phyloP scores from a whole-genome alignment of 2,888 invertebrate genomes.

The Drosophila setosimentum region DNA sequence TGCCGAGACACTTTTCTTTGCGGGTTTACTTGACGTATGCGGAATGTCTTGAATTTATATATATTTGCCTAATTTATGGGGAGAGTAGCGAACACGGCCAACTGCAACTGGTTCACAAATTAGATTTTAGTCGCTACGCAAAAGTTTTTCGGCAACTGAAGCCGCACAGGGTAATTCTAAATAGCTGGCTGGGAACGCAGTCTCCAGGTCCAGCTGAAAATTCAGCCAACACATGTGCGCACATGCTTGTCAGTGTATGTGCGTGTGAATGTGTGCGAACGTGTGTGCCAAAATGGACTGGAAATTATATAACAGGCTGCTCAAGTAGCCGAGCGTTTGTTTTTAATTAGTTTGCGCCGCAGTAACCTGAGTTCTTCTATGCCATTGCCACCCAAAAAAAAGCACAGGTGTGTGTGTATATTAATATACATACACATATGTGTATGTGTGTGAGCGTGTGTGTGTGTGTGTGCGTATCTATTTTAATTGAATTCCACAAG shows the following conservation, averaged over 20 bases:
- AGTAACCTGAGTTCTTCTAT: conserved; percentile 45
- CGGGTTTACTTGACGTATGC: conserved; percentile 32
- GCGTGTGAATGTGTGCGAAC: neutral
- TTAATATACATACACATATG: neutral
- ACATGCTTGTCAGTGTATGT: conserved; percentile 13
- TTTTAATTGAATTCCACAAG: conserved; percentile 74
- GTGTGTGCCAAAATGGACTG: conserved; percentile 29
- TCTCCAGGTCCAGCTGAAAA: conserved; percentile 38
- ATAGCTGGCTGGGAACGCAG: conserved; percentile 64
- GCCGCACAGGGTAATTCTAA: conserved; percentile 73
- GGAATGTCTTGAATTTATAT: conserved; percentile 21
- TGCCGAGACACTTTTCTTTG: neutral
- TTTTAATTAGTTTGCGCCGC: conserved; percentile 76
- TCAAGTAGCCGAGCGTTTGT: conserved; percentile 71
- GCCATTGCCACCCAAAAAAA: conserved; percentile 1
- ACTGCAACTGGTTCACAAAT: conserved; percentile 35
- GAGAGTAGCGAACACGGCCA: no score
- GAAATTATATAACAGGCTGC: conserved; percentile 67
- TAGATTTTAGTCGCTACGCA: conserved; percentile 42
- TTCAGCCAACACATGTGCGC: conserved; percentile 22
- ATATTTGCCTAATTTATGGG: conserved; percentile 1
- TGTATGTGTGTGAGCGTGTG: conserved; percentile 3
- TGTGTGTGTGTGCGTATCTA: conserved; percentile 30
- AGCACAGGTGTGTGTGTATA: neutral
- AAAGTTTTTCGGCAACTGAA: conserved; percentile 54